phyloP scores from a whole-genome alignment of 2,888 invertebrate species.

The Marronus borbonicus region DNA sequence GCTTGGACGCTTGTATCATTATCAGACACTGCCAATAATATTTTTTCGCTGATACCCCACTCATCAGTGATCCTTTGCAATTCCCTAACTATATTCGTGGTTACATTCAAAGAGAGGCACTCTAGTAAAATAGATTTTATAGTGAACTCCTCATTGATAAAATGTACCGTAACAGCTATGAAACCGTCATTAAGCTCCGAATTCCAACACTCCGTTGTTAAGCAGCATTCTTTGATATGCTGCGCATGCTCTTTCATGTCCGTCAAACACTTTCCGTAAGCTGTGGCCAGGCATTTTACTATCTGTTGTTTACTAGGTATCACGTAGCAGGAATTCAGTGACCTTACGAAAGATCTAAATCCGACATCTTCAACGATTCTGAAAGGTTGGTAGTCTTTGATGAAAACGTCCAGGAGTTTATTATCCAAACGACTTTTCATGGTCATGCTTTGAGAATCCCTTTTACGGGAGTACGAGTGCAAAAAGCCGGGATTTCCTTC shows the following conservation, averaged over 20 bases:
- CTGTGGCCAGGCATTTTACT: background rate
- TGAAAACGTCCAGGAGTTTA: conserved; percentile 36
- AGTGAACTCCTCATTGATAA: conserved; percentile 57
- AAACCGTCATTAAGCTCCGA: conserved; percentile 60
- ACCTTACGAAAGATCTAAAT: conserved; percentile 37
- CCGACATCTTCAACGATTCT: conserved; percentile 34
- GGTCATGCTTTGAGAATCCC: background rate
- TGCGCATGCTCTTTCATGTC: conserved; percentile 49
- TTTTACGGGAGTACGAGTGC: conserved; percentile 3
- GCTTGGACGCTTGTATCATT: conserved; percentile 18
- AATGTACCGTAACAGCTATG: conserved; percentile 59
- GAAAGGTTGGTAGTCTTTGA: conserved; percentile 35
- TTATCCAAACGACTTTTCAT: conserved; percentile 24
- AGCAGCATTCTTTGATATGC: conserved; percentile 53
- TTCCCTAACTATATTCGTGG: conserved; percentile 57
- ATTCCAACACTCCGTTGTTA: conserved; percentile 62
- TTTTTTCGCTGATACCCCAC: conserved; percentile 59
- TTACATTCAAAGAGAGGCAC: conserved; percentile 57
- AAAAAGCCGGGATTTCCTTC: background rate
- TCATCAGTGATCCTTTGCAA: conserved; percentile 56
- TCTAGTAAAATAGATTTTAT: conserved; percentile 57
- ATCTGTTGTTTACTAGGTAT: conserved; percentile 34
- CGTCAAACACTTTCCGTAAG: conserved; percentile 31
- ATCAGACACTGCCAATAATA: conserved; percentile 56
- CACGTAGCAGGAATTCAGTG: conserved; percentile 22